phyloP scores from a whole-genome alignment of 2,113 vertebrate genomes.

The Steatornis caripensis region DNA sequence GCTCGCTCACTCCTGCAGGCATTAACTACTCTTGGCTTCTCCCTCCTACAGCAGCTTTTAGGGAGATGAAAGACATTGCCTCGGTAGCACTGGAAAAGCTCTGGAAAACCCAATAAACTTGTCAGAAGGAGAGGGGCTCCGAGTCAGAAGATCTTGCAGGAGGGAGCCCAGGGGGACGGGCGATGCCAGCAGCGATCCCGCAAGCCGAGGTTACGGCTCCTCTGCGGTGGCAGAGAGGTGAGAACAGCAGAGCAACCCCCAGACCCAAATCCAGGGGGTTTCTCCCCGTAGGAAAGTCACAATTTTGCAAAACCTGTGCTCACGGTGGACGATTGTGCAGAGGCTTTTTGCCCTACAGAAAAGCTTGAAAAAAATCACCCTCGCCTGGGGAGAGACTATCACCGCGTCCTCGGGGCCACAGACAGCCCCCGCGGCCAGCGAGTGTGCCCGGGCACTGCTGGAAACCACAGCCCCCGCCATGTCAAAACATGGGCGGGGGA shows the following conservation, averaged over 20 bases:
- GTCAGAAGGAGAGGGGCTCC: no score
- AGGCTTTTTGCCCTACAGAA: background rate
- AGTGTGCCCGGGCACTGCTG: background rate
- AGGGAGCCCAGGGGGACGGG: no score
- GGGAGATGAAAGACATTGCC: no score
- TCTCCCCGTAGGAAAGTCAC: background rate
- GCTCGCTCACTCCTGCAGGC: no score
- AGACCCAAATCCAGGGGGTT: background rate
- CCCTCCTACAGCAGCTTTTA: no score
- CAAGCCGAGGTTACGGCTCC: no score
- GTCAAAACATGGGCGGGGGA: background rate
- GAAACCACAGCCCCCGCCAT: background rate
- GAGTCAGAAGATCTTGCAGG: no score
- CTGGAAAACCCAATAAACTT: no score
- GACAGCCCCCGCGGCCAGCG: background rate
- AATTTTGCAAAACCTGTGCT: background rate
- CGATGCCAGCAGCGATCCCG: no score
- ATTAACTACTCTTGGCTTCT: no score
- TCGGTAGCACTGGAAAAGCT: no score
- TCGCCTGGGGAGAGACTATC: background rate
- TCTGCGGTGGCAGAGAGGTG: no score
- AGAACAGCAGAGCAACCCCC: background rate
- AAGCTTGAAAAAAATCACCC: background rate
- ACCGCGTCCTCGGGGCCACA: rapidly evolving
- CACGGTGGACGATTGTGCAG: rapidly evolving